Percentiles rank a stretch among this genome's conserved stretches.
These are phyloP conservation scores for Trichogramma pretiosum DNA, from an alignment of 1,140 invertebrate genomes.

Conservation along the genomic window DNA sequence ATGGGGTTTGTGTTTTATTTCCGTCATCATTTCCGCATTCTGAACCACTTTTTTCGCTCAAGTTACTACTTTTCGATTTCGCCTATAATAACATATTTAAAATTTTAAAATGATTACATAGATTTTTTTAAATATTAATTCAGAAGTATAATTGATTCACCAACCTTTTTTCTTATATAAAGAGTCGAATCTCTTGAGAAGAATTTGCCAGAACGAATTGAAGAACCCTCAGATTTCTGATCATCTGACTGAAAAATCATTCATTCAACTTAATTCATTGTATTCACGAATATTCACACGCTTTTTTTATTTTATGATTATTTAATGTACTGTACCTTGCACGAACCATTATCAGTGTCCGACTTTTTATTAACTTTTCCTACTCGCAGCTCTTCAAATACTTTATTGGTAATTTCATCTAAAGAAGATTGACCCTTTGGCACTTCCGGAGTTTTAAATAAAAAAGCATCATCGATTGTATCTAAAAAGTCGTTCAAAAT, in stretches of 20 bases:
- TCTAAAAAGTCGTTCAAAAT: constrained; percentile 10
- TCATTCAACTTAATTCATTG: not conserved
- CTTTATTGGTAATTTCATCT: constrained; percentile 76
- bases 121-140: too few relatives aligned
- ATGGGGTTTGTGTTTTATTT: constrained; percentile 42
- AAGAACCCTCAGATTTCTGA: constrained; percentile 63
- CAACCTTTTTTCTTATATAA: constrained; percentile 41
- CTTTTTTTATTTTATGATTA: not conserved
- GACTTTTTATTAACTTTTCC: constrained; percentile 43
- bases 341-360: constrained; percentile 46
- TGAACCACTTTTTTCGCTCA: constrained; percentile 34
- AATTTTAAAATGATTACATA: not conserved
- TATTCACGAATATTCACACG: not conserved
- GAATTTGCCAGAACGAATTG: constrained; percentile 60
- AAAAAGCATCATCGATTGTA: constrained; percentile 12
- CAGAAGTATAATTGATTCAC: constrained; percentile 13
- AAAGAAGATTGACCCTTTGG: constrained; percentile 47
- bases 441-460: constrained; percentile 28
- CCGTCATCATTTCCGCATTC: constrained; percentile 35
- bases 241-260: constrained; percentile 56
- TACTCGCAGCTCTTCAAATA: constrained; percentile 73
- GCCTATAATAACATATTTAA: constrained; percentile 16
- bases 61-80: constrained; percentile 37
- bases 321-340: constrained; percentile 48
- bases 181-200: constrained; percentile 54